Evolutionary conservation across 2,113 vertebrate species (phyloP), one percentile per base, ranked within the genome.

Genomic region (Plotosus lineatus): DNA sequence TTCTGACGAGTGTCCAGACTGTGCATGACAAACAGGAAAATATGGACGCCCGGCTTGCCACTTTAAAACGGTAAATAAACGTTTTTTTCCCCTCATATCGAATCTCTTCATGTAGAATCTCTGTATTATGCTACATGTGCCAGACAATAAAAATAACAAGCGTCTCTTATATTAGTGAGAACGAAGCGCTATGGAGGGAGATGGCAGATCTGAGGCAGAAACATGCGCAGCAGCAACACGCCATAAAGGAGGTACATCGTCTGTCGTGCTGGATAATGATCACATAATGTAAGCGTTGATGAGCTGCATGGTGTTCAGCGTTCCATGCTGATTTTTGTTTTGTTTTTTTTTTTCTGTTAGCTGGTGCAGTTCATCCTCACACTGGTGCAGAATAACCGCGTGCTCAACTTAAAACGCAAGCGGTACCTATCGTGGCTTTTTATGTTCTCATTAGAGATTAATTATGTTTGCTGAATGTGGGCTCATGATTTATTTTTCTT

Each of bases 351-450:
- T 68, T 33, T 61, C 88, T 85, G 89, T 40, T 79, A 99, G 97
- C 94, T 99, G 86, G 95, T 99, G 53, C 97, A 99, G 48, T 99
- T 99, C 86, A 97, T 99, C 88, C 92, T 99, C 86, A 97, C 96
- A 2, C 87, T 99, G 90, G 97, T 97, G 77, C 95, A 97, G 89
- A 98, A 96, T 90, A 99, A 98, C 88, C 95, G 92, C 2, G 92
- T 98, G 85, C 91, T 98, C 82, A 98, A 97, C 86, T 89, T 98
- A 66, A 99, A 98, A 83, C 96, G 96, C 40, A 99, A 99, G 92
- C 95, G 97, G 97, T 98, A 91, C 26, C 23, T 11, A 44, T 69
- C 44, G 21, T 69, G 12, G 15, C 9, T 23, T 63, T 56, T n/a
- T n/a, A n/a, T 1, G 26, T 14, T 60, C 12, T 6, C 9, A 33